Percentiles rank a stretch among this genome's conserved stretches.
Evolutionary conservation across 92 coral and sea anemone genomes (phyloP).

Genomic region (Epizoanthus ramosus): DNA sequence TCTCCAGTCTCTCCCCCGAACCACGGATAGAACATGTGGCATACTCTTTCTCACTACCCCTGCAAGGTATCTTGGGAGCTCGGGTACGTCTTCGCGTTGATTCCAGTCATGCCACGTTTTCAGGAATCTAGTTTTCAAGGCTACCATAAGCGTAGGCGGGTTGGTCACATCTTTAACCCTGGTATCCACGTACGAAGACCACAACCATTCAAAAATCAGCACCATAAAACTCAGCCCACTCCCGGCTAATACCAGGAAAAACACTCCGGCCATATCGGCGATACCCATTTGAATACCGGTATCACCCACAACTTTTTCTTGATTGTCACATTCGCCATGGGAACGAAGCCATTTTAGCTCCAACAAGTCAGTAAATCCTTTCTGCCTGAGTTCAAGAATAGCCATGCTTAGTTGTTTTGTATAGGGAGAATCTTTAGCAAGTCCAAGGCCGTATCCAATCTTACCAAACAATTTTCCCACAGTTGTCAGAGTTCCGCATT

Average conservation of each 20-base stretch:
- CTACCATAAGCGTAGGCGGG: constrained; percentile 33
- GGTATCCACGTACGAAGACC: constrained; percentile 63
- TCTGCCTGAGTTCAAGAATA: constrained; percentile 72
- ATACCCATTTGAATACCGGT: constrained; percentile 56
- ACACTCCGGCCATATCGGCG: constrained; percentile 78
- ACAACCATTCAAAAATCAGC: constrained; percentile 67
- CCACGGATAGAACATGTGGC: neutral
- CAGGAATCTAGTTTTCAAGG: constrained; percentile 58
- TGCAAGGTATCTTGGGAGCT: constrained; percentile 45
- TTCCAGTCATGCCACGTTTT: constrained; percentile 78
- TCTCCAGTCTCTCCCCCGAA: constrained; percentile 24
- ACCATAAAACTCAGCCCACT: constrained; percentile 69
- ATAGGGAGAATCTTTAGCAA: constrained; percentile 79
- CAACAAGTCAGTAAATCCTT: constrained; percentile 69
- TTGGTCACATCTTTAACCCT: constrained; percentile 49
- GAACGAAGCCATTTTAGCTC: constrained; percentile 79
- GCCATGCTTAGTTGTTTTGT: constrained; percentile 74
- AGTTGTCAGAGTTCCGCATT: constrained; percentile 73
- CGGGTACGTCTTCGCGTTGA: constrained; percentile 74
- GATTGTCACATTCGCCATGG: constrained; percentile 55
- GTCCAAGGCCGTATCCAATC: constrained; percentile 87
- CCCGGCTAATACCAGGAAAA: constrained; percentile 67
- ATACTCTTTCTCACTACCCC: constrained; percentile 18
- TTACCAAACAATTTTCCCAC: constrained; percentile 73
- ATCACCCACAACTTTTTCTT: neutral